Percentiles rank a stretch among this genome's conserved stretches.
These are phyloP conservation scores for Callimorpha dominula DNA, from an alignment of 2,888 invertebrate genomes.

Conservation along the genomic window DNA sequence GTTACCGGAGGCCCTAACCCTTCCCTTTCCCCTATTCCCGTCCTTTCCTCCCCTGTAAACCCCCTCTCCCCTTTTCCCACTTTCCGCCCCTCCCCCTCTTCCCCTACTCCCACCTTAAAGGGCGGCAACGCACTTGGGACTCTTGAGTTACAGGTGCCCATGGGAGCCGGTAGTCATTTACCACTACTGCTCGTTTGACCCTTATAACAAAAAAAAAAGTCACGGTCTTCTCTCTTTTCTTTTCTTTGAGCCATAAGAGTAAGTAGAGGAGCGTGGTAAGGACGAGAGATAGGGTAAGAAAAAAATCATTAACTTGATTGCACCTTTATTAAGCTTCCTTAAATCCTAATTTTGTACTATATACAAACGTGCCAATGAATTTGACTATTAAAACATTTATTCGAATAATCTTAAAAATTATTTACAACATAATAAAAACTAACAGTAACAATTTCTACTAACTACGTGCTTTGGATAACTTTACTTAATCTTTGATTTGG, in stretches of 20 bases:
- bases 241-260: background rate
- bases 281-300: slow-evolving; percentile 9
- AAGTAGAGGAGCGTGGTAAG: background rate
- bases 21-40: no score
- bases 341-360: slow-evolving; percentile 74
- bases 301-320: slow-evolving; percentile 64
- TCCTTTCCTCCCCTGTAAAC: no score
- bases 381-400: slow-evolving; percentile 68
- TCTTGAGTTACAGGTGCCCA: no score
- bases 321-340: slow-evolving; percentile 73
- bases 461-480: slow-evolving; percentile 61
- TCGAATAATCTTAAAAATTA: slow-evolving; percentile 68
- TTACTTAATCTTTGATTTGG: slow-evolving; percentile 63
- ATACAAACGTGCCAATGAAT: slow-evolving; percentile 77
- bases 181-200: no score
- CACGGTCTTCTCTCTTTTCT: background rate
- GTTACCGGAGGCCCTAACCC: no score
- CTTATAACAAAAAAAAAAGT: background rate
- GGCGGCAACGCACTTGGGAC: no score
- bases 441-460: slow-evolving; percentile 72
- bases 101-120: no score
- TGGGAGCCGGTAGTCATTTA: no score
- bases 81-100: no score
- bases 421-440: slow-evolving; percentile 72
- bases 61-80: no score